Evolutionary conservation across 2,797 vertebrate species (phyloP).

Genomic region (Spinus pinus): DNA sequence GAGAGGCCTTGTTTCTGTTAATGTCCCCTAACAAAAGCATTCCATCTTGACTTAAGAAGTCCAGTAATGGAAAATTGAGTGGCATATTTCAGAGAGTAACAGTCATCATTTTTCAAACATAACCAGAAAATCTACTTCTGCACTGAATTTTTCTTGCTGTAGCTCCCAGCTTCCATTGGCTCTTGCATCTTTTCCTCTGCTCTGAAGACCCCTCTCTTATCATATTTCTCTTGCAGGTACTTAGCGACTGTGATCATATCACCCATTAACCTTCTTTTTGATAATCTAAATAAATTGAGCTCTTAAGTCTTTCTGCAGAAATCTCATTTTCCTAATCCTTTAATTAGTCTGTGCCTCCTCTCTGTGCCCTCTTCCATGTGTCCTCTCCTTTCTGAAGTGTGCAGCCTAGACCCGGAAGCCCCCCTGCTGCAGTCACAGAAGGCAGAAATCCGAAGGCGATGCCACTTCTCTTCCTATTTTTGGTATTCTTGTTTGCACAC

Average conservation of each 20-base stretch:
- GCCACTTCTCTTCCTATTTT: background rate
- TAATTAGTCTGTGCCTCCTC: slow-evolving; percentile 4
- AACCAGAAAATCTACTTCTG: background rate
- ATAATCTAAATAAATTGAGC: slow-evolving; percentile 24
- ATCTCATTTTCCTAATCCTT: slow-evolving; percentile 4
- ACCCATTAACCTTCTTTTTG: slow-evolving; percentile 26
- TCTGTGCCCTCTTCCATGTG: background rate
- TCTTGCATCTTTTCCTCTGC: background rate
- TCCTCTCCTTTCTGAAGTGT: background rate
- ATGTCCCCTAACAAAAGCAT: background rate
- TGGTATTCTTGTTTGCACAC: background rate
- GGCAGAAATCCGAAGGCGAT: background rate
- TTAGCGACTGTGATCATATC: background rate
- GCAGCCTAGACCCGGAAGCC: background rate
- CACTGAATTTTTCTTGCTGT: background rate
- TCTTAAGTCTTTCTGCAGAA: background rate
- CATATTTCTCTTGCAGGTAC: background rate
- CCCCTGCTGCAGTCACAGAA: background rate
- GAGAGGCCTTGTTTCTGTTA: background rate
- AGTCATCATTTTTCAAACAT: background rate
- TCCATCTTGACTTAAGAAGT: background rate
- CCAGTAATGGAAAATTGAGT: background rate
- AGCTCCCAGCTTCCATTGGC: background rate
- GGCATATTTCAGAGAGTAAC: background rate
- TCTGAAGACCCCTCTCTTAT: background rate